phyloP scores from a whole-genome alignment of 1,140 invertebrate species.

The Anastatus disparis region DNA sequence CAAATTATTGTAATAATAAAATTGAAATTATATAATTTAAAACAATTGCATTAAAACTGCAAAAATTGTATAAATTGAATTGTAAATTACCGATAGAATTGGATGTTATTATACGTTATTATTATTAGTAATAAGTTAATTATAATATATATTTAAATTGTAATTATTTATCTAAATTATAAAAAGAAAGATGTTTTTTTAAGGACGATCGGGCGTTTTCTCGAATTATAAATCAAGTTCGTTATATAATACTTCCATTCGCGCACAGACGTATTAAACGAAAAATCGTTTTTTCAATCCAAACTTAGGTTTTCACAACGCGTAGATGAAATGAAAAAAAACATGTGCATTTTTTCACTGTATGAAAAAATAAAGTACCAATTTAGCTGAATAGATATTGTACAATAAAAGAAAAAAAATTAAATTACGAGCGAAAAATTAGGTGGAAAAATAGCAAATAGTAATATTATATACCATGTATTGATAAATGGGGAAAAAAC shows the following conservation, averaged over 20 bases:
- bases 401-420: constrained; percentile 3
- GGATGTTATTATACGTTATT: no score
- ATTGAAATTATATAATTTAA: constrained; percentile 6
- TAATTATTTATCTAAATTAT: constrained; percentile 16
- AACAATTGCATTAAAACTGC: neutral
- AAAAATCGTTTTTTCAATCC: neutral
- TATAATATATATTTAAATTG: neutral
- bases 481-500: neutral
- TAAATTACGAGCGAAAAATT: neutral
- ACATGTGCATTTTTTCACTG: constrained; percentile 25
- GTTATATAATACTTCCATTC: constrained; percentile 7
- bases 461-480: constrained; percentile 4
- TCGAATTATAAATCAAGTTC: neutral
- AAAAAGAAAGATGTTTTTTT: neutral
- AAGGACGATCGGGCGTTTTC: neutral
- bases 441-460: neutral
- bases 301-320: constrained; percentile 8
- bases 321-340: constrained; percentile 1
- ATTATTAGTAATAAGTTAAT: constrained; percentile 24
- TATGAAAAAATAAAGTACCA: constrained; percentile 12
- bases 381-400: neutral
- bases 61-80: neutral
- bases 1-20: no score
- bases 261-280: neutral
- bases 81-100: neutral